A percentile compares a stretch with the other conserved stretches of the same genome.
Conservation (phyloP, 2,888 invertebrate species). For the Horisme vitalbata region DNA sequence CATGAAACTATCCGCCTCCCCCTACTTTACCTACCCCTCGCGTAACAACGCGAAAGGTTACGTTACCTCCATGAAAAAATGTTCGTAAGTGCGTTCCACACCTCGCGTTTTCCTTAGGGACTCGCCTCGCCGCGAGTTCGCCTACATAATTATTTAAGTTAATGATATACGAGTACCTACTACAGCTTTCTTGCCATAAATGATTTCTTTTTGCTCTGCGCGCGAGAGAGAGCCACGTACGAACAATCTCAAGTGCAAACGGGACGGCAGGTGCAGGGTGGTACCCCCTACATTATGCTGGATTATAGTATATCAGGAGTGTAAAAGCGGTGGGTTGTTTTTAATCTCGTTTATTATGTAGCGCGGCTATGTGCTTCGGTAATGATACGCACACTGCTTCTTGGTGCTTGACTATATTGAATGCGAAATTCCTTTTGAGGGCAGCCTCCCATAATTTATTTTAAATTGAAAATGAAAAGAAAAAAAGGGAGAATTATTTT, state of each 20-base stretch:
- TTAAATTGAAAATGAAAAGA: constrained; percentile 1
- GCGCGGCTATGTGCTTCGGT: constrained; percentile 35
- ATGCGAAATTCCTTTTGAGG: constrained; percentile 12
- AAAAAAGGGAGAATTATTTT: neutral
- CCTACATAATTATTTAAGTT: constrained; percentile 78
- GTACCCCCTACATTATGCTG: constrained; percentile 48
- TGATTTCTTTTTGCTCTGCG: constrained; percentile 63
- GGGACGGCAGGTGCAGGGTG: constrained; percentile 48
- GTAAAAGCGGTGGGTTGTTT: constrained; percentile 58
- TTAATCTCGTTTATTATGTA: constrained; percentile 70
- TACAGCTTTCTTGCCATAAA: constrained; percentile 70
- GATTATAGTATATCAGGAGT: constrained; percentile 35
- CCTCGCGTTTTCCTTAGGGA: constrained; percentile 8
- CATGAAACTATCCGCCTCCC: constrained; percentile 62
- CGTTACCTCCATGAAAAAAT: constrained; percentile 32
- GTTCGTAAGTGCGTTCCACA: constrained; percentile 40
- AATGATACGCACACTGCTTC: constrained; percentile 30
- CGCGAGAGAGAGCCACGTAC: constrained; percentile 40
- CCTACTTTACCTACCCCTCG: constrained; percentile 5
- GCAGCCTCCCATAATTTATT: constrained; percentile 5
- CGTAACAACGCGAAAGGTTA: constrained; percentile 37
- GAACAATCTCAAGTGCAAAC: constrained; percentile 26
- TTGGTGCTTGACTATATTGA: constrained; percentile 21
- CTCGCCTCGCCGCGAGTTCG: constrained; percentile 41
- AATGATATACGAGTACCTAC: constrained; percentile 65